Conservation (phyloP, 2,113 vertebrate genomes). For the Elgaria multicarinata region DNA sequence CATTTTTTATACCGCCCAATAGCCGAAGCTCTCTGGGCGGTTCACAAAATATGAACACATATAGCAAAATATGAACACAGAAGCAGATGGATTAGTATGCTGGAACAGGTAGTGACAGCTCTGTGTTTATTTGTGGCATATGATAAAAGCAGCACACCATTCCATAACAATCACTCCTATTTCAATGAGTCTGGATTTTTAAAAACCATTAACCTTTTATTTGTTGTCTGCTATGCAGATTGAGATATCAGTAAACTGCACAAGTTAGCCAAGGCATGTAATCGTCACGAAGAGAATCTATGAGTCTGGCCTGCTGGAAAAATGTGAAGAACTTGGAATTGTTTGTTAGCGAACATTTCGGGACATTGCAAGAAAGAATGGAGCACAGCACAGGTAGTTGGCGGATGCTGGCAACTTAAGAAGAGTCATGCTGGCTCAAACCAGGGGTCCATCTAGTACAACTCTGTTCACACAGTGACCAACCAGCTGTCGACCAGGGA, state of each 20-base stretch:
- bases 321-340: constrained; percentile 21
- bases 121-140: background rate
- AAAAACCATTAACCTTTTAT: background rate
- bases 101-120: background rate
- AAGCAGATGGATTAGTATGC: background rate
- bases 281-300: background rate
- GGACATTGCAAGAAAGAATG: constrained; percentile 21
- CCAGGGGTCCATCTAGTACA: too few species aligned
- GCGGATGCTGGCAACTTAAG: too few species aligned
- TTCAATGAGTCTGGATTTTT: background rate
- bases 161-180: background rate
- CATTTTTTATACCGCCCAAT: too few species aligned
- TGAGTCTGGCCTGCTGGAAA: constrained; percentile 15
- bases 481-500: too few species aligned
- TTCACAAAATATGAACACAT: too few species aligned
- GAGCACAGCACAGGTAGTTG: background rate
- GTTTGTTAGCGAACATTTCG: background rate
- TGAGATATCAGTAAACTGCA: background rate
- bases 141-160: background rate
- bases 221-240: background rate
- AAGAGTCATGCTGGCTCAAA: too few species aligned
- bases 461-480: too few species aligned
- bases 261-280: background rate
- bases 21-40: too few species aligned
- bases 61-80: background rate